phyloP scores from a whole-genome alignment of 2,888 invertebrate species.

The Sphaerophoria rueppellii region DNA sequence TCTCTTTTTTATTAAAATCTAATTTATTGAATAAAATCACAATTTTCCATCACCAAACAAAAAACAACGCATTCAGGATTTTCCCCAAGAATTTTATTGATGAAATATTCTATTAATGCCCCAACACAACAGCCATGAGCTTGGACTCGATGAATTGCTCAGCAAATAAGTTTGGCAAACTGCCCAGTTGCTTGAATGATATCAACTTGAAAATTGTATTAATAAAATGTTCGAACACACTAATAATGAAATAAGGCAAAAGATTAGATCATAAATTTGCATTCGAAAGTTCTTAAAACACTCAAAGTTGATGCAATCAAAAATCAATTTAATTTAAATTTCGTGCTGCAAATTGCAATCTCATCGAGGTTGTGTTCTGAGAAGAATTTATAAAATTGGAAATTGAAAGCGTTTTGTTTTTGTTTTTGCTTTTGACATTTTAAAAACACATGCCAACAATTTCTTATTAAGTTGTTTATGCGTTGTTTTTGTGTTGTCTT shows the following conservation, averaged over 20 bases:
- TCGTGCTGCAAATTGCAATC: background rate
- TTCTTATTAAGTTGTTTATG: too few relatives aligned
- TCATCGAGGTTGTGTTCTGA: background rate
- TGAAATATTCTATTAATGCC: constrained; percentile 1
- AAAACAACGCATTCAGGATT: background rate
- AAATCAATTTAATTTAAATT: background rate
- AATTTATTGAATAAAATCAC: constrained; percentile 45
- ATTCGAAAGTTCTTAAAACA: constrained; percentile 9
- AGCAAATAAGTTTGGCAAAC: constrained; percentile 22
- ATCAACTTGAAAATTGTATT: constrained; percentile 25
- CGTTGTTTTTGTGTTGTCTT: too few relatives aligned
- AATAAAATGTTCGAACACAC: background rate
- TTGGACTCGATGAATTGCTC: constrained; percentile 4
- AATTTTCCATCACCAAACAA: background rate
- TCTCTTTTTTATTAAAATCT: background rate
- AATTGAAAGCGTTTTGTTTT: too few relatives aligned
- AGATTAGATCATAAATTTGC: constrained; percentile 20
- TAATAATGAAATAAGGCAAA: constrained; percentile 2
- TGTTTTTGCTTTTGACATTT: too few relatives aligned
- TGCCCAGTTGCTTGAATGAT: constrained; percentile 22
- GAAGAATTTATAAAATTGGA: background rate
- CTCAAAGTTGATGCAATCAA: background rate
- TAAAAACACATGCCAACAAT: too few relatives aligned
- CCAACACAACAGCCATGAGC: constrained; percentile 8
- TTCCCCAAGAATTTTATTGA: background rate